Percentiles rank a stretch among this genome's conserved stretches.
Conservation (phyloP, 1,140 invertebrate genomes). For the Ostrea edulis region DNA sequence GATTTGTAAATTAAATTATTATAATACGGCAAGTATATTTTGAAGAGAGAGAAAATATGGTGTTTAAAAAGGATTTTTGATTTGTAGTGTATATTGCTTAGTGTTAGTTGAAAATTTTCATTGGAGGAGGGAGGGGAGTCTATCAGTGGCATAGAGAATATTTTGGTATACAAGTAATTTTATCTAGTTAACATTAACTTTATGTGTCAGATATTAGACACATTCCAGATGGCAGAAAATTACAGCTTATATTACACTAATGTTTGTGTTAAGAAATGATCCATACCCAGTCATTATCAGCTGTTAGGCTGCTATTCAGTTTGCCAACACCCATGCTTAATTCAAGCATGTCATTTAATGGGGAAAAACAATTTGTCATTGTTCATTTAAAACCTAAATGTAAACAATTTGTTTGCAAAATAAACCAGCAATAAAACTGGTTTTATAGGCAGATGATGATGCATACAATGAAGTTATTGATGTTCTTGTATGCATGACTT, state of each 20-base stretch:
- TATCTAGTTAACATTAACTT: not conserved
- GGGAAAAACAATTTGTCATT: constrained; percentile 19
- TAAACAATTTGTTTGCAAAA: constrained; percentile 1
- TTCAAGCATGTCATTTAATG: not conserved
- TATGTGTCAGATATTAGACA: not conserved
- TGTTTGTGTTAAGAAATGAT: constrained; percentile 10
- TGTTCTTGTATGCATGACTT: not conserved
- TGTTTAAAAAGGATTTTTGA: not conserved
- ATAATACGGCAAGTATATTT: no score
- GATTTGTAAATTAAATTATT: no score
- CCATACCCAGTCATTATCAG: constrained; percentile 30
- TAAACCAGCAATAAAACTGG: constrained; percentile 21
- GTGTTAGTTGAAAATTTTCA: not conserved
- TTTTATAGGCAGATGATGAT: constrained; percentile 13
- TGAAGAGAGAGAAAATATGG: not conserved
- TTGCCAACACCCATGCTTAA: constrained; percentile 4
- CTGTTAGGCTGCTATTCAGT: constrained; percentile 15
- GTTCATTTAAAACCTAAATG: not conserved
- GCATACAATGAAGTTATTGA: constrained; percentile 1
- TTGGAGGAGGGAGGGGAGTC: not conserved
- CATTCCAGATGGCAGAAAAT: constrained; percentile 27
- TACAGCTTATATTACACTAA: constrained; percentile 1
- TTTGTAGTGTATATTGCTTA: not conserved
- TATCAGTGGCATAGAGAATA: not conserved
- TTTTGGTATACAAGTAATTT: not conserved